phyloP scores from a whole-genome alignment of 2,113 vertebrate species.

The Indicator indicator region DNA sequence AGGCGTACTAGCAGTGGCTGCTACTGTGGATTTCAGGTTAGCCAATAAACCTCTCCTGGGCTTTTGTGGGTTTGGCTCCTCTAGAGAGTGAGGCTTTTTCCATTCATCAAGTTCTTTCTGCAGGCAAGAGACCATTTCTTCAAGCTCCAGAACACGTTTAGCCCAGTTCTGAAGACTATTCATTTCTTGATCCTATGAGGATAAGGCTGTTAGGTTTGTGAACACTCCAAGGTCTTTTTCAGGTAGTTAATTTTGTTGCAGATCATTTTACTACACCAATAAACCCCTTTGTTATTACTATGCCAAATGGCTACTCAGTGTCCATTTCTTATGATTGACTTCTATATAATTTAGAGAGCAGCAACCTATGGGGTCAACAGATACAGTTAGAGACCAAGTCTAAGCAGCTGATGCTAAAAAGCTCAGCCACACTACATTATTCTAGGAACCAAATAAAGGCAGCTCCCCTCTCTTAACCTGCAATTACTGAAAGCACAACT shows the following conservation, averaged over 20 bases:
- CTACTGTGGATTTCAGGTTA: conserved; percentile 82
- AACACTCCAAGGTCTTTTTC: not conserved
- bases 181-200: conserved; percentile 64
- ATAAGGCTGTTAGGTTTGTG: not conserved
- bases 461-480: not conserved
- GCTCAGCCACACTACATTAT: not conserved
- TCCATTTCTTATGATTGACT: not conserved
- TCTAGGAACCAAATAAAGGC: not conserved
- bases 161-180: conserved; percentile 62
- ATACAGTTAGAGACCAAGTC: not conserved
- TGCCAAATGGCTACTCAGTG: not conserved
- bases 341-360: not conserved
- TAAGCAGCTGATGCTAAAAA: not conserved
- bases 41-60: conserved; percentile 79
- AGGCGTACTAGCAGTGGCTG: conserved; percentile 60
- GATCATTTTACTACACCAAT: not conserved
- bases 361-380: not conserved
- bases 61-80: conserved; percentile 71
- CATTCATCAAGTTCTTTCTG: conserved; percentile 69
- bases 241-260: not conserved
- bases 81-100: conserved; percentile 42
- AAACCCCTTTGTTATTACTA: not conserved
- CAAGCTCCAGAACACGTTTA: conserved; percentile 72
- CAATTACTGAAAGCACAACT: not conserved
- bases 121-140: conserved; percentile 72